Evolutionary conservation across 2,113 vertebrate species (phyloP).

Genomic region (Probosciger aterrimus): DNA sequence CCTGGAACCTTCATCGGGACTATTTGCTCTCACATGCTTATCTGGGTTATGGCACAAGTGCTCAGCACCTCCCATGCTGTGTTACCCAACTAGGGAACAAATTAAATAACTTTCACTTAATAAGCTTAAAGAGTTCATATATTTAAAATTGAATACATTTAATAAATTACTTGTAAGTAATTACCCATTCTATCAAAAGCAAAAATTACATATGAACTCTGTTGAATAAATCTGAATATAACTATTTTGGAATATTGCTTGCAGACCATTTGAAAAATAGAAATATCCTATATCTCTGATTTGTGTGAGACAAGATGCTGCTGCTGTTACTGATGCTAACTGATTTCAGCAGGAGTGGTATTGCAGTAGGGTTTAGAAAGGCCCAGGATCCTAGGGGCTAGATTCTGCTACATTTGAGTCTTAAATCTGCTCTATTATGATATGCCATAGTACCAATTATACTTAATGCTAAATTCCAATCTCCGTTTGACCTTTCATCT

Average conservation of each 20-base stretch:
- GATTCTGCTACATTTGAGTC: not conserved
- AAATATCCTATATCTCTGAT: not conserved
- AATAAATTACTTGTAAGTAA: not conserved
- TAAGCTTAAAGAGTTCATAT: not conserved
- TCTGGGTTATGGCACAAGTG: not conserved
- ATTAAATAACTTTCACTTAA: not conserved
- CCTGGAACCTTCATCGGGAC: not conserved
- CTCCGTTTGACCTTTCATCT: not conserved
- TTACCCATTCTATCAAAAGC: not conserved
- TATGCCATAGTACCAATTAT: not conserved
- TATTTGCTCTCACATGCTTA: not conserved
- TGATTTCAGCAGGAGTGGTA: not conserved
- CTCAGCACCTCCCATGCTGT: not conserved
- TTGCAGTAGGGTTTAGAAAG: not conserved
- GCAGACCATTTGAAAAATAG: not conserved
- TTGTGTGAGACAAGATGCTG: not conserved
- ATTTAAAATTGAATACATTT: not conserved
- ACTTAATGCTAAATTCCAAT: not conserved
- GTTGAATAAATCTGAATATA: not conserved
- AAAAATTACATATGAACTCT: not conserved
- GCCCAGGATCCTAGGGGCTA: not conserved
- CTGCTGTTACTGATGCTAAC: accelerated
- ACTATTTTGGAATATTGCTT: not conserved
- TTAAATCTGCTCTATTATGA: not conserved
- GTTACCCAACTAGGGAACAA: not conserved